Percentiles rank a stretch among this genome's conserved stretches.
Evolutionary conservation across 2,113 vertebrate species (phyloP).

Genomic region (Mystacornis crossleyi): DNA sequence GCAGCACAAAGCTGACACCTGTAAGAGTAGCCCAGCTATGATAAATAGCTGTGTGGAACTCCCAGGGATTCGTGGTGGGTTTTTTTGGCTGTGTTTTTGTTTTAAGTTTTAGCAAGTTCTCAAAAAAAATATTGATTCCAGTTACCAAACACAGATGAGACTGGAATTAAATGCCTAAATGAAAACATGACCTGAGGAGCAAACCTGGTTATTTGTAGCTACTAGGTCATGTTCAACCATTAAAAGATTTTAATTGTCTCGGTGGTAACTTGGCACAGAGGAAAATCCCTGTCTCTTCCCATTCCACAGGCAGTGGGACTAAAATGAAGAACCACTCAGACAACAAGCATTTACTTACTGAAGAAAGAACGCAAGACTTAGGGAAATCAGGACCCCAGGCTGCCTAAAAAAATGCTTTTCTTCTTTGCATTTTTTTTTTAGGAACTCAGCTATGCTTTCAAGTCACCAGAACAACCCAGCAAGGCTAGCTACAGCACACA

Average conservation of each 20-base stretch:
- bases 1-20: background rate
- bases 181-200: background rate
- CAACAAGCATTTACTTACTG: background rate
- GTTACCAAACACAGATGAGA: background rate
- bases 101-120: background rate
- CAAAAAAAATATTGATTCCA: background rate
- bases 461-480: background rate
- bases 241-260: background rate
- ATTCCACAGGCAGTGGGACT: background rate
- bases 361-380: background rate
- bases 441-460: background rate
- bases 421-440: background rate
- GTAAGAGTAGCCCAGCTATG: background rate
- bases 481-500: background rate
- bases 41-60: background rate
- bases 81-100: accelerated
- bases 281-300: background rate
- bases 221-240: background rate
- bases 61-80: accelerated
- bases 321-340: background rate
- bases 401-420: background rate
- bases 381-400: background rate
- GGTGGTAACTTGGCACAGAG: background rate
- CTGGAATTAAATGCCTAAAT: background rate
- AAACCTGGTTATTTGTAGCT: background rate